Evolutionary conservation across 2,113 vertebrate genomes (phyloP), one percentile per base, ranked within the genome.

Genomic region (Sylvia atricapilla): DNA sequence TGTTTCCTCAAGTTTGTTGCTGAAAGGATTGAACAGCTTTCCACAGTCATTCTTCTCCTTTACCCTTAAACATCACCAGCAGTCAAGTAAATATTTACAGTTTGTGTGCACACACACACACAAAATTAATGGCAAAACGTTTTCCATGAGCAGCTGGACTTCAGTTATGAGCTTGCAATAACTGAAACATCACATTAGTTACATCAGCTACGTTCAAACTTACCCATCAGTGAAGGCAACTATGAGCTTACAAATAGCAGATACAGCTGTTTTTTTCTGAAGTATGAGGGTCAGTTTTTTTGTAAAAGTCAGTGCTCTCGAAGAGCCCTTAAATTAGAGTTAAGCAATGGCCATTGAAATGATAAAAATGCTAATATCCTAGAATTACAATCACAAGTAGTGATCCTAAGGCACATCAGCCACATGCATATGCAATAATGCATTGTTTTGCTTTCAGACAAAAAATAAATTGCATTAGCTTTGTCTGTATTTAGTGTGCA

Each of bases 391-490:
- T 97, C 97, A 96, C 96, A 96, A 50, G 89, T 75, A 93, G 96
- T 92, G 95, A 96, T 97, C 86, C 97, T 98, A 98, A 98, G 98
- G 98, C 98, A 98, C 97, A 80, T 97, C 91, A 94, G 97, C 90
- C 96, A 92, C 97, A 84, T 77, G 59, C 93, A 91, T 88, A 90
- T 47, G 89, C 84, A 78, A 67, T 55, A 87, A 68, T 82, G 93
- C 91, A 89, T 97, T 91, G 93, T 93, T 97, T 33, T 89, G 93
- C 80, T 58, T 78, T n/a, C 62, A 87, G 67, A 86, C 89, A 92
- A 90, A 69, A 90, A 90, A 78, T 66, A 89, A 92, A 89, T 49
- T 89, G 95, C 95, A 90, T 96, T 87, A 93, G 66, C 75, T 93
- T 94, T 47, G 80, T 94, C 86, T 75, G 88, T 84, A 53, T 84